Evolutionary conservation across 64 coral and sea anemone species (phyloP), one percentile per base, ranked within the genome.

Genomic region (Orbicella faveolata): DNA sequence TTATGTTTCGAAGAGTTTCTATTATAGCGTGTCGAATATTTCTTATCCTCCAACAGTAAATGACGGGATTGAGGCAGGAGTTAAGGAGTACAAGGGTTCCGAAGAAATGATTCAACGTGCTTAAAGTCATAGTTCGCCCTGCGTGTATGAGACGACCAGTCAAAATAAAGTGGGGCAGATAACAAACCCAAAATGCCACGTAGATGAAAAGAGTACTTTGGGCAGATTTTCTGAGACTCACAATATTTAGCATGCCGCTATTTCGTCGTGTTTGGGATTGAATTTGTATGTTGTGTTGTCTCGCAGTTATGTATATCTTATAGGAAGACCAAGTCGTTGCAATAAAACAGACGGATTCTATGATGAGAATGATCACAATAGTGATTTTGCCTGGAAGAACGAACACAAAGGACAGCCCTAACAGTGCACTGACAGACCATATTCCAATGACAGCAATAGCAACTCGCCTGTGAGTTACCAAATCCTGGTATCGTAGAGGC

Each of bases 51-150:
- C 54, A 80, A 34, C 78, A 80, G 25, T 57, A 80, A 2, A 80
- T 80, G 78, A 80, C 54, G 3, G 78, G 78, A 3, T 80, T 80
- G 25, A 80, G 54, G 7, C 23, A 80, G 5, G 78, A 80, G 34
- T 80, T 80, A 1, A 61, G 1, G 5, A 61, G 23, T 9, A 80
- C 78, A 21, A 80, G 53, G 1, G 78, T 80, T 26, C 0, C 0
- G 4, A 52, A 11, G 26, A 78, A 78, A 52, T 18, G 52, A 8
- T 0, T 21, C 41, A 14, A 34, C 39, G 39, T 74, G n/a, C 15
- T 19, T 39, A 61, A 14, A 61, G 34, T 33, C 25, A 9, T 11
- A 34, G 2, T 80, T 34, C 12, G 11, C 2, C 34, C 1, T 35
- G 0, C 21, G 53, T 61, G 19, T 6, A 0, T 4, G 39, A 9